Conservation (phyloP, 2,888 invertebrate genomes). For the Drosophila seclusa region DNA sequence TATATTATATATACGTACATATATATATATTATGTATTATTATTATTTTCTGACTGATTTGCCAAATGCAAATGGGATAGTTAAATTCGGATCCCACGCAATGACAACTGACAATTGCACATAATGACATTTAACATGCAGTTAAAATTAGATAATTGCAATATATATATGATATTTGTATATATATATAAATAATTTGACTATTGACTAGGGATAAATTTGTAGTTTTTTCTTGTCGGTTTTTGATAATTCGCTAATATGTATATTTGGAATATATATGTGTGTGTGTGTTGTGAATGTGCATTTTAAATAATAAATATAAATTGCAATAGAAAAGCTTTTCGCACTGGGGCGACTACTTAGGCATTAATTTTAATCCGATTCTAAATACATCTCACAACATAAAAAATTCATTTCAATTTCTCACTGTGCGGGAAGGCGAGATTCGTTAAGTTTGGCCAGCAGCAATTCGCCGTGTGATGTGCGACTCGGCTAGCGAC, state of each 20-base stretch:
- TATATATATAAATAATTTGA: slow-evolving; percentile 80
- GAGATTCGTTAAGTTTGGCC: slow-evolving; percentile 60
- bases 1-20: slow-evolving; percentile 4
- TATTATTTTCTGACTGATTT: slow-evolving; percentile 47
- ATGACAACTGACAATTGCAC: slow-evolving; percentile 40
- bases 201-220: slow-evolving; percentile 84
- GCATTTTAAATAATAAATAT: slow-evolving; percentile 59
- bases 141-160: slow-evolving; percentile 68
- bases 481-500: slow-evolving; percentile 52
- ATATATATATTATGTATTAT: slow-evolving; percentile 16
- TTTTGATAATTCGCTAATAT: slow-evolving; percentile 72
- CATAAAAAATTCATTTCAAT: slow-evolving; percentile 55
- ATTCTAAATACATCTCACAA: slow-evolving; percentile 14
- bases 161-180: slow-evolving; percentile 11
- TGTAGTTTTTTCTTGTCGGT: slow-evolving; percentile 53
- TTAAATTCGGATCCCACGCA: slow-evolving; percentile 14
- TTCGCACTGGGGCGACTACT: slow-evolving; percentile 72
- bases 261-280: slow-evolving; percentile 74
- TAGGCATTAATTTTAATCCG: slow-evolving; percentile 46
- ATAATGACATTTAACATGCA: slow-evolving; percentile 61
- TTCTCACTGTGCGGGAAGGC: slow-evolving; percentile 30
- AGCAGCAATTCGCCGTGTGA: slow-evolving; percentile 51
- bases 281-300: slow-evolving; percentile 4
- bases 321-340: slow-evolving; percentile 38
- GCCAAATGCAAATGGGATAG: slow-evolving; percentile 24